These are phyloP conservation scores for Ctenicera cuprea DNA, from an alignment of 2,888 invertebrate genomes.

Conservation along the genomic window DNA sequence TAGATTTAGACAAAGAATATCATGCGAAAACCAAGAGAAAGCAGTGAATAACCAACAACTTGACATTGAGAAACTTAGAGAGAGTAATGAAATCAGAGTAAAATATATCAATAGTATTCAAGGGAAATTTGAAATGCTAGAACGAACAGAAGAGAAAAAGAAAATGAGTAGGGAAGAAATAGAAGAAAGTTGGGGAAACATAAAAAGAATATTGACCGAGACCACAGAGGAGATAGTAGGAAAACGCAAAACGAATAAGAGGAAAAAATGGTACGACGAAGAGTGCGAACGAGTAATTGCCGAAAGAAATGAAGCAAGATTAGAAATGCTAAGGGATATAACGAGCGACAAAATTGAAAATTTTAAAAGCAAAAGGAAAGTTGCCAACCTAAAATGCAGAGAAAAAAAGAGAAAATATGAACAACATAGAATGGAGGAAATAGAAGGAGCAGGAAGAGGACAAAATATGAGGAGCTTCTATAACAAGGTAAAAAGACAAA, in stretches of 20 bases:
- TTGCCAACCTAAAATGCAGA: not conserved
- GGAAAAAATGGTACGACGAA: slow-evolving; percentile 3
- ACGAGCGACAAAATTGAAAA: not conserved
- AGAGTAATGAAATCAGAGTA: not conserved
- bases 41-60: not conserved
- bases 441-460: not conserved
- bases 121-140: not conserved
- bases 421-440: not conserved
- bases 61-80: not conserved
- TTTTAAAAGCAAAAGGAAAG: not conserved
- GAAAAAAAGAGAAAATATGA: not conserved
- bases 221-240: not conserved
- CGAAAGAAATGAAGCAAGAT: not conserved
- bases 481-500: not conserved
- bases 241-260: not conserved
- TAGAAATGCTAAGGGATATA: not conserved
- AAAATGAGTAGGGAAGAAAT: not conserved
- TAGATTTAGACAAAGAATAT: slow-evolving; percentile 5
- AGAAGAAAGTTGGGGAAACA: not conserved
- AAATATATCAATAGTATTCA: not conserved
- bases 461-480: not conserved
- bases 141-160: not conserved
- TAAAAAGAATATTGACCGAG: not conserved
- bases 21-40: not conserved
- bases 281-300: not conserved